Evolutionary conservation across 92 coral and sea anemone genomes (phyloP).

Genomic region (Zoanthus sansibaricus): DNA sequence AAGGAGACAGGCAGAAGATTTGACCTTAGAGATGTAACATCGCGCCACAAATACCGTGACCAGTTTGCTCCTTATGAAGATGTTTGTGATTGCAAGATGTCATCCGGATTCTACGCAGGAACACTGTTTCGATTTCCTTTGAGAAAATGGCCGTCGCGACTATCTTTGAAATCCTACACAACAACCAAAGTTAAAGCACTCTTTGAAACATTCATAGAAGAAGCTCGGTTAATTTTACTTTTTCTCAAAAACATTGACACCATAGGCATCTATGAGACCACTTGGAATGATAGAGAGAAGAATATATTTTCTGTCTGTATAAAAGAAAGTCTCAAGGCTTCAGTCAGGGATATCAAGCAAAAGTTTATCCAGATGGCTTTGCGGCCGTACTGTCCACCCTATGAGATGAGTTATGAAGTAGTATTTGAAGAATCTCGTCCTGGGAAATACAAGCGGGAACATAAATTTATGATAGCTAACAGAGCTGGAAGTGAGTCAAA

Average conservation of each 20-base stretch:
- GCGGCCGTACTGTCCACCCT: conserved; percentile 53
- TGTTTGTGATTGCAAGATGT: conserved; percentile 84
- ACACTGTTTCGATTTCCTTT: conserved; percentile 94
- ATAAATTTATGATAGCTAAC: conserved; percentile 82
- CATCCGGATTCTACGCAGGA: conserved; percentile 76
- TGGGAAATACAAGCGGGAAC: conserved; percentile 62
- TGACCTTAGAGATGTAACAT: conserved; percentile 71
- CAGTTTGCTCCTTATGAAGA: conserved; percentile 93
- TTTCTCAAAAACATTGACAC: conserved; percentile 85
- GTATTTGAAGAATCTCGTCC: conserved; percentile 63
- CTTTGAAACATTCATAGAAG: conserved; percentile 89
- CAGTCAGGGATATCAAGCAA: conserved; percentile 67
- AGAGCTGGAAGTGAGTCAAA: conserved; percentile 77
- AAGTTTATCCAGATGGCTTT: conserved; percentile 70
- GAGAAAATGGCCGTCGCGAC: conserved; percentile 92
- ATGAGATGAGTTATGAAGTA: conserved; percentile 83
- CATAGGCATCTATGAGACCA: conserved; percentile 78
- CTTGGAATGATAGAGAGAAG: conserved; percentile 78
- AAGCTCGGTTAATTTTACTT: conserved; percentile 81
- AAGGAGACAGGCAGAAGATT: conserved; percentile 91
- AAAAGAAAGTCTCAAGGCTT: conserved; percentile 69
- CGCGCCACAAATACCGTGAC: conserved; percentile 71
- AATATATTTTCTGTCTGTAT: conserved; percentile 72
- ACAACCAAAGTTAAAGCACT: conserved; percentile 72
- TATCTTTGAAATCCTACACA: conserved; percentile 88